phyloP scores from a whole-genome alignment of 2,113 vertebrate species.

The Paramormyrops kingsleyae region DNA sequence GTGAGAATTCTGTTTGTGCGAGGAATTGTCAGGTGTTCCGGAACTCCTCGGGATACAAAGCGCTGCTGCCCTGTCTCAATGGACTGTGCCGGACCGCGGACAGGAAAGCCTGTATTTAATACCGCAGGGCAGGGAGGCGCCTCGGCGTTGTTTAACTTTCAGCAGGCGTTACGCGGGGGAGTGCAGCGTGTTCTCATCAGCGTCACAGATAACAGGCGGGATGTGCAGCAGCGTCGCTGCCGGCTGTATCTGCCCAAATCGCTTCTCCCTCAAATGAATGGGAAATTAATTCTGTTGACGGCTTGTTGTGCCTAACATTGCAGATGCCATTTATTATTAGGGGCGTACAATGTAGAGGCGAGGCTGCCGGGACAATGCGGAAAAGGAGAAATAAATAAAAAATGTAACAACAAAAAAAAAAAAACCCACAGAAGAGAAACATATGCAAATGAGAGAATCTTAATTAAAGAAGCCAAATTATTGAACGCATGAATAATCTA shows the following conservation, averaged over 20 bases:
- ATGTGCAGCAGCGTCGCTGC: not conserved
- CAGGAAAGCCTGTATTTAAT: slow-evolving; percentile 14
- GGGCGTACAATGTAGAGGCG: slow-evolving; percentile 38
- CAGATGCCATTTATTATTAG: slow-evolving; percentile 50
- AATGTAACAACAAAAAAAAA: not conserved
- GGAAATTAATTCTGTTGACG: slow-evolving; percentile 57
- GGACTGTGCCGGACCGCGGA: not conserved
- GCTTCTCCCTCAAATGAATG: slow-evolving; percentile 36
- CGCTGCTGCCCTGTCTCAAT: not conserved
- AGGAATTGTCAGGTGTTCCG: not conserved
- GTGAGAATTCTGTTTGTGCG: not conserved
- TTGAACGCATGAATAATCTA: slow-evolving; percentile 60
- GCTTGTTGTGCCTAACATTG: slow-evolving; percentile 43
- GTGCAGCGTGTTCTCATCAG: slow-evolving; percentile 19
- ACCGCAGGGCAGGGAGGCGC: not conserved
- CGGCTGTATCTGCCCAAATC: slow-evolving; percentile 29
- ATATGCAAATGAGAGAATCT: slow-evolving; percentile 58
- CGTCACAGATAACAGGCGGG: slow-evolving; percentile 19
- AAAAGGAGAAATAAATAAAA: not conserved
- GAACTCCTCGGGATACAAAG: not conserved
- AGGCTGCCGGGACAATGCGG: slow-evolving; percentile 30
- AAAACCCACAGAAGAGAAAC: slow-evolving; percentile 30
- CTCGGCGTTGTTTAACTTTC: slow-evolving; percentile 14
- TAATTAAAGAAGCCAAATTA: slow-evolving; percentile 59
- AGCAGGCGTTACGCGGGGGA: not conserved